Base-by-base conservation (phyloP, 1,140 invertebrate species). In the Polyergus mexicanus region DNA sequence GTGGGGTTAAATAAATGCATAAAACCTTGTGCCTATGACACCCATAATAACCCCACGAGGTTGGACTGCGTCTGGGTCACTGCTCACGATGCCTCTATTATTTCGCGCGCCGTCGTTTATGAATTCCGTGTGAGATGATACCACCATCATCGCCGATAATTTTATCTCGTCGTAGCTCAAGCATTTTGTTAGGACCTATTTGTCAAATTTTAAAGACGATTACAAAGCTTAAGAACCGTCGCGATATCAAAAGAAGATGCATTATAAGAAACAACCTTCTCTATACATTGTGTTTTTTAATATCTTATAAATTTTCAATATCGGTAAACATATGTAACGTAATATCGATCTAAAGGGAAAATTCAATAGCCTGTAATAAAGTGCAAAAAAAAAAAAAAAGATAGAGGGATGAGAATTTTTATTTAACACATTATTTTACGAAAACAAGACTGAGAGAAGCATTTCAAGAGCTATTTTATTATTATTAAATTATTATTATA, bases 61-160 rank as follows among this genome's bases (percentile, higher is more conserved):
- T 85, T 95, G 93, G 58, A 94, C 84, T 28, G 89, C 91, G 63
- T 93, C 92, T 19, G 92, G 90, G 81, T 93, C 91, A 62, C 86
- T 87, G 71, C 84, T 92, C 8, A 96, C 92, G 2, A 95, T 91
- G 2, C 96, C 97, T 72, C 91, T 91, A 88, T 97, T 97, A 13
- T 95, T 93, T n/a, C 96, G 94, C 19, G 94, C 93, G 4, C 96
- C 97, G 88, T 97, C 95, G 84, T 97, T 97, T 69, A 97, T 95
- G 87, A 97, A 97, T 88, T 96, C 96, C 2, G 96, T 96, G 76
- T 95, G 94, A 0, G 96, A 96, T 7, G 96, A 96, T 10, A 97
- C 93, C 22, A 95, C 95, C 22, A 97, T 94, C 90, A 97, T 93
- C 0, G 96, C 95, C 0, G 96, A 96, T 2, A 97, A 86, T 91